Conservation (phyloP, 2,113 vertebrate genomes). For the Tetrax tetrax region DNA sequence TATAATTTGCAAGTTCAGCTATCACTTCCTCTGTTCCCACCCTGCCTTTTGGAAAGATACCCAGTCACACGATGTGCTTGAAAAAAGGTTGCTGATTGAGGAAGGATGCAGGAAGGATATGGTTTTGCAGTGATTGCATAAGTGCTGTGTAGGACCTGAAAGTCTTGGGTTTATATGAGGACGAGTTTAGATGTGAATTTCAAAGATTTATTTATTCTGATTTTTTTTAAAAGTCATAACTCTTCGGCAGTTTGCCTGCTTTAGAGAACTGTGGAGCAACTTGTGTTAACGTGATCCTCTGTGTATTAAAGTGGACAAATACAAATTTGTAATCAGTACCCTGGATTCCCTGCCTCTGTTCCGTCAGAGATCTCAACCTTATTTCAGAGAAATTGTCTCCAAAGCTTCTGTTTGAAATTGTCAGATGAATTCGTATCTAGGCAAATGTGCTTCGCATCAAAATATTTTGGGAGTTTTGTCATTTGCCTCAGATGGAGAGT, state of each 20-base stretch:
- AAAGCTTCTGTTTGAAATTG: not conserved
- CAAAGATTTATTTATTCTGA: not conserved
- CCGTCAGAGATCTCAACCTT: not conserved
- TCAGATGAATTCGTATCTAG: not conserved
- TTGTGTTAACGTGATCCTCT: not conserved
- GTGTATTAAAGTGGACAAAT: not conserved
- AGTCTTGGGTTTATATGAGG: conserved; percentile 6
- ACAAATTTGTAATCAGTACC: not conserved
- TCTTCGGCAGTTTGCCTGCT: not conserved
- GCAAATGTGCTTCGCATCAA: not conserved
- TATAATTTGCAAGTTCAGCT: conserved; percentile 40
- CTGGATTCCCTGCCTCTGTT: not conserved
- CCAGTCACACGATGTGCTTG: conserved; percentile 2
- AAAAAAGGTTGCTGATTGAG: conserved; percentile 55
- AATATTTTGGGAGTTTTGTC: not conserved
- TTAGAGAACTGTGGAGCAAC: not conserved
- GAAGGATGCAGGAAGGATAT: conserved; percentile 64
- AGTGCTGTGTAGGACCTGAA: not conserved
- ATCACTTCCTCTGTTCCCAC: conserved; percentile 65
- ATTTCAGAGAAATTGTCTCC: not conserved
- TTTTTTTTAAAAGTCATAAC: not conserved
- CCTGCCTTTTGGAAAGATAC: conserved; percentile 49
- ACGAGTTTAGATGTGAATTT: conserved; percentile 2
- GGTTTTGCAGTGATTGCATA: conserved; percentile 43
- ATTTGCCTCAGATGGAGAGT: not conserved